Percentiles rank a stretch among this genome's conserved stretches.
Conservation (phyloP, 2,113 vertebrate species). For the Aspiorhynchus laticeps region DNA sequence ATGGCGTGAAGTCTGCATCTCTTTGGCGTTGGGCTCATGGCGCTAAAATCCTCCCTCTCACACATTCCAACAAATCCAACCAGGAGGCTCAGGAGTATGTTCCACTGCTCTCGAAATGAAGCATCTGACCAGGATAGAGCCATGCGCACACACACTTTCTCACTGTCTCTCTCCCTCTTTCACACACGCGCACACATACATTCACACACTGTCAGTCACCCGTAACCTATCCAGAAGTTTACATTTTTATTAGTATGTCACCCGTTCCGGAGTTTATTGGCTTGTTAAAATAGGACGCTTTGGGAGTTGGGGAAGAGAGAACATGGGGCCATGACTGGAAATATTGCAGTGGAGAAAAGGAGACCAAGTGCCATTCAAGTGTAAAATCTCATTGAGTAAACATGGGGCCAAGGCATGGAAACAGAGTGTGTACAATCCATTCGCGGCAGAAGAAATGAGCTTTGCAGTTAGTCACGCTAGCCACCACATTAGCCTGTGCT, state of each 20-base stretch:
- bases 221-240: conserved; percentile 52
- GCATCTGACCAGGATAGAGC: conserved; percentile 69
- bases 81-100: conserved; percentile 81
- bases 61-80: conserved; percentile 85
- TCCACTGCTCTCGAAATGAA: conserved; percentile 65
- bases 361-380: conserved; percentile 57
- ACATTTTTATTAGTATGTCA: conserved; percentile 56
- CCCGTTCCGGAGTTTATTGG: conserved; percentile 56
- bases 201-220: conserved; percentile 56
- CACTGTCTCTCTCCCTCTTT: conserved; percentile 35
- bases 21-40: conserved; percentile 80
- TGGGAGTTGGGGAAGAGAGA: conserved; percentile 48
- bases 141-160: conserved; percentile 45
- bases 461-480: conserved; percentile 68
- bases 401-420: conserved; percentile 59
- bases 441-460: conserved; percentile 66
- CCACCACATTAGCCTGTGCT: conserved; percentile 53
- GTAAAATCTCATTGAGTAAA: conserved; percentile 70
- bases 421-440: conserved; percentile 61
- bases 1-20: conserved; percentile 84
- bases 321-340: conserved; percentile 47
- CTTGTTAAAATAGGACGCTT: conserved; percentile 56
- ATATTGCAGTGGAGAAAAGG: conserved; percentile 47
- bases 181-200: conserved; percentile 41
- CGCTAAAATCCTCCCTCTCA: conserved; percentile 84